Evolutionary conservation across 2,797 vertebrate species (phyloP).

Genomic region (Myiothlypis chrysogaster): DNA sequence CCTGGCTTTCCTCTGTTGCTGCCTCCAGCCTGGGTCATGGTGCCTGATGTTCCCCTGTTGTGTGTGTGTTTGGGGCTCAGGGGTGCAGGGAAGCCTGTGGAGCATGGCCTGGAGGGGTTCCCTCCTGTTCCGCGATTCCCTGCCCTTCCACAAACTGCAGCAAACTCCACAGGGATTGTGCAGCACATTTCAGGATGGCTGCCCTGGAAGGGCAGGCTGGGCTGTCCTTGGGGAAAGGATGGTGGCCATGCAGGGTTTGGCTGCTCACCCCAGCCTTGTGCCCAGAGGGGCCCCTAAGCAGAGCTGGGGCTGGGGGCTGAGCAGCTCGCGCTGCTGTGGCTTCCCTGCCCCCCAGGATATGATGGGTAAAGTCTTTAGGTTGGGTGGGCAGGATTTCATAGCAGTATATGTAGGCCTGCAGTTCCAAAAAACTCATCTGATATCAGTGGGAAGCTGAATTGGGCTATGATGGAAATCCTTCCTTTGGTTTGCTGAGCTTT

Average conservation of each 20-base stretch:
- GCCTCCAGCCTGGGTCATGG: not conserved
- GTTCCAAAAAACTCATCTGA: not conserved
- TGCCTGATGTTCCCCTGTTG: not conserved
- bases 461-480: not conserved
- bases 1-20: not conserved
- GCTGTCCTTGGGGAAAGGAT: not conserved
- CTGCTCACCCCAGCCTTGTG: accelerated
- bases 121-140: not conserved
- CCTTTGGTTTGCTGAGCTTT: not conserved
- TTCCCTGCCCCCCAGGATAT: not conserved
- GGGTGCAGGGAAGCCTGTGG: not conserved
- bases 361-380: not conserved
- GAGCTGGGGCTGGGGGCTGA: not conserved
- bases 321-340: accelerated
- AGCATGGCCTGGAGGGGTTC: accelerated
- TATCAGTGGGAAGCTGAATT: not conserved
- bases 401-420: not conserved
- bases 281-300: not conserved
- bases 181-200: not conserved
- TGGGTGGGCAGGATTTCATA: not conserved
- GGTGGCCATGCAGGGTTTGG: accelerated
- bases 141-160: not conserved
- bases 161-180: not conserved
- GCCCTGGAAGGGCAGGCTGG: not conserved
- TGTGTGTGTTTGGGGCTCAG: not conserved